phyloP scores from a whole-genome alignment of 2,888 invertebrate species.

The Lasioglossum morio region DNA sequence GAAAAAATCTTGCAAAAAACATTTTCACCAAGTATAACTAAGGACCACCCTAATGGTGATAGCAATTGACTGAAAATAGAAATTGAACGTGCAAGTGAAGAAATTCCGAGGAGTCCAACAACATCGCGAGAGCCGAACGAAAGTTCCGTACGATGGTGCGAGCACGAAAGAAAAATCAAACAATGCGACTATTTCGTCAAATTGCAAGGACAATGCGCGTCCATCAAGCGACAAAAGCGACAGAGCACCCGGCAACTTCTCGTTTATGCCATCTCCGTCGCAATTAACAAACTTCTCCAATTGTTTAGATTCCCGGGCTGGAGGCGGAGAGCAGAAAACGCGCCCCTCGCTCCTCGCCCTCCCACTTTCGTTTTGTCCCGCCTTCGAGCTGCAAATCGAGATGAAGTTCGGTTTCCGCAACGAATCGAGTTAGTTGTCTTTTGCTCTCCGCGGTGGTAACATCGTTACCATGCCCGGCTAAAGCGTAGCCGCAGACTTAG shows the following conservation, averaged over 20 bases:
- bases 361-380: not conserved
- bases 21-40: too few species aligned
- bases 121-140: not conserved
- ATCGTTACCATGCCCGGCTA: constrained; percentile 23
- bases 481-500: constrained; percentile 25
- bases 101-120: not conserved
- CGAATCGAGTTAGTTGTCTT: constrained; percentile 45
- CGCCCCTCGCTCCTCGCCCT: not conserved
- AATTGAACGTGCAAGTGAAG: not conserved
- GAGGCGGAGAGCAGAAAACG: constrained; percentile 17
- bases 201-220: not conserved
- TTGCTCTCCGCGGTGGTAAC: constrained; percentile 22
- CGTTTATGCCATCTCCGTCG: constrained; percentile 4
- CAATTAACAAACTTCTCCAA: constrained; percentile 21
- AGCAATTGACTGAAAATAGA: too few species aligned
- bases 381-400: constrained; percentile 32
- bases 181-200: constrained; percentile 5
- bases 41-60: too few species aligned
- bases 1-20: too few species aligned
- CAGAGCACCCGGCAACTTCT: not conserved
- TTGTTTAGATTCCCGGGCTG: constrained; percentile 33
- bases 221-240: constrained; percentile 4
- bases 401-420: constrained; percentile 25
- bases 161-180: not conserved
- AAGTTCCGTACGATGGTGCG: not conserved